Evolutionary conservation across 2,888 invertebrate species (phyloP), one percentile per base, ranked within the genome.

Genomic region (Acrobasis consociella): DNA sequence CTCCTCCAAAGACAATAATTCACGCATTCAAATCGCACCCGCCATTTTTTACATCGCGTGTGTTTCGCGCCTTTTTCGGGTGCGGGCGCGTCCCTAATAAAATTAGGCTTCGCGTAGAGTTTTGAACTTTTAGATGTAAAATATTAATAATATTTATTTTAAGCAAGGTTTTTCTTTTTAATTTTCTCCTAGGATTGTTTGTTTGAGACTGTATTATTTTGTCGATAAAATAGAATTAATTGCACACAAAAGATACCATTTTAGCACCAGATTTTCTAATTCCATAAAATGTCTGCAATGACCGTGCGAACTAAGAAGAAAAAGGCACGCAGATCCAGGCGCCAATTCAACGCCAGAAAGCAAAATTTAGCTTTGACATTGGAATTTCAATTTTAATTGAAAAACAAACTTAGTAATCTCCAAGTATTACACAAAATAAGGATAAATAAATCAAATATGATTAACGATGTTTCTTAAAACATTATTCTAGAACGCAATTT

Each of bases 41-140:
- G 90, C 91, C 87, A 91, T 91, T 91, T 92, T 91, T 92, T 92
- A 91, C 88, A 91, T 92, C 91, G 92, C 92, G 92, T 91, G 92
- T 92, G 92, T 89, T 91, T 91, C 91, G 89, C 91, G 91, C 91
- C 91, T 91, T 91, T 88, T 91, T 89, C 87, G 88, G 90, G 88
- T 83, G 85, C 87, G 91, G 90, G 89, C 81, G 89, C 83, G 89
- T 90, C 87, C 85, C 87, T 92, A 92, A 92, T 91, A 92, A 92
- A 91, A 92, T 92, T 92, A 91, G 91, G 85, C 88, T 86, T 80
- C 73, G 69, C 74, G 76, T 73, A 90, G 90, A 85, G 67, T 50
- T 78, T 67, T 1, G 61, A 80, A 78, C 9, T n/a, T 31, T 39
- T 79, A 86, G 86, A 88, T 58, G 69, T 37, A 31, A 52, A 10